These are phyloP conservation scores for Agrilus cyanescens DNA, from an alignment of 2,888 invertebrate species.

Conservation along the genomic window DNA sequence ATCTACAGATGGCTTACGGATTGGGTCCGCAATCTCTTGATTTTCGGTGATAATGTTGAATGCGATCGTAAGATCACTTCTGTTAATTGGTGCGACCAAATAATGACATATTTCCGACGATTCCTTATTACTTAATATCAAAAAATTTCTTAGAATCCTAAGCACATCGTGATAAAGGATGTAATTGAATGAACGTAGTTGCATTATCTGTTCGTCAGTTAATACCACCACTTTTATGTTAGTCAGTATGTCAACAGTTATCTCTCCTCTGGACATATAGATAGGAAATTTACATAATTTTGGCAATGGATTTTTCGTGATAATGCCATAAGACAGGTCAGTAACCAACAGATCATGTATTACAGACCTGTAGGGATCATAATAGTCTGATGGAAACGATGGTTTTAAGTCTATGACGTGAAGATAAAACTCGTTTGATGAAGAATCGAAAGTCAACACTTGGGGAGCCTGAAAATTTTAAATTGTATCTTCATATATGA, in stretches of 20 bases:
- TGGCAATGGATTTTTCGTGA: conserved; percentile 50
- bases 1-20: conserved; percentile 34
- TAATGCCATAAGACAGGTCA: conserved; percentile 47
- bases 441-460: conserved; percentile 25
- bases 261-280: conserved; percentile 54
- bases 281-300: conserved; percentile 58
- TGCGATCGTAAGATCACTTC: background rate
- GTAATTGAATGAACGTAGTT: conserved; percentile 53
- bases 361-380: conserved; percentile 39
- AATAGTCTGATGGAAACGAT: conserved; percentile 35
- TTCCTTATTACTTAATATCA: conserved; percentile 42
- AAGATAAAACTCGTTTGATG: conserved; percentile 30
- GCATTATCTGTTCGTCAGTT: conserved; percentile 37
- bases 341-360: conserved; percentile 43
- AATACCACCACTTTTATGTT: conserved; percentile 40
- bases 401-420: conserved; percentile 50
- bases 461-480: conserved; percentile 40
- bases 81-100: conserved; percentile 15
- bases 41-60: conserved; percentile 42
- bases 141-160: conserved; percentile 47
- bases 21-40: conserved; percentile 32
- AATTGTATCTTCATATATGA: background rate
- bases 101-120: conserved; percentile 34
- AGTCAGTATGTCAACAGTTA: conserved; percentile 39
- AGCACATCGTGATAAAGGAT: conserved; percentile 65